A percentile compares a stretch with the other conserved stretches of the same genome.
Evolutionary conservation across 2,797 vertebrate species (phyloP).

Genomic region (Aselliscus stoliczkanus): DNA sequence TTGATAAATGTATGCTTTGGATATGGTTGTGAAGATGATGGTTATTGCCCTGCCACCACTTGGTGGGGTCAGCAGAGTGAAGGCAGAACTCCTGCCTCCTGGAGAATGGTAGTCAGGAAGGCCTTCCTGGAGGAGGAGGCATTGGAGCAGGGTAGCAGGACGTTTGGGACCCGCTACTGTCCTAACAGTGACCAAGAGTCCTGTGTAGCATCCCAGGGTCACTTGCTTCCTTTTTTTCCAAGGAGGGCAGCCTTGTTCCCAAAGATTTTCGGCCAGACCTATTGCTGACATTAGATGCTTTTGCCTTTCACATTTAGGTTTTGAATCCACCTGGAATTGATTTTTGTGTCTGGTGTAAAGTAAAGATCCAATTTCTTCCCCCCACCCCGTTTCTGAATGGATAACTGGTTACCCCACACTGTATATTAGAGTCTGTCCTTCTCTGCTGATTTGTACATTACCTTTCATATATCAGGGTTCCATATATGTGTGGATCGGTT

Average conservation of each 20-base stretch:
- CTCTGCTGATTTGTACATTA: constrained; percentile 46
- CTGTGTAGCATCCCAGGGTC: neutral
- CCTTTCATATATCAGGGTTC: constrained; percentile 53
- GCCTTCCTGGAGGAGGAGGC: neutral
- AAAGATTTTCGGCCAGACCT: neutral
- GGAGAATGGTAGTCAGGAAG: neutral
- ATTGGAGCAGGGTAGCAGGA: neutral
- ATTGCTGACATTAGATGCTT: neutral
- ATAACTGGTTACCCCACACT: constrained; percentile 33
- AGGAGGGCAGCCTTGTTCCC: neutral
- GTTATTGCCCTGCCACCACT: neutral
- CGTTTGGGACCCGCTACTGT: neutral
- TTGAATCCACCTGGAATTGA: constrained; percentile 65
- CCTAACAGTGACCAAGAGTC: neutral
- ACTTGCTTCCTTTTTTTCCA: neutral
- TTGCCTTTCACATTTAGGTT: constrained; percentile 49
- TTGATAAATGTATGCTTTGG: neutral
- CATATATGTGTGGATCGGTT: neutral
- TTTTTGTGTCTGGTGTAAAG: constrained; percentile 66
- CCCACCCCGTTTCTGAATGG: constrained; percentile 55
- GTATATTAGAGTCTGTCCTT: constrained; percentile 51
- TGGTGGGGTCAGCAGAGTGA: neutral
- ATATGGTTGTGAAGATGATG: neutral
- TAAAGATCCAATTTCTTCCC: constrained; percentile 63
- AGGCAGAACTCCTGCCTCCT: neutral